Evolutionary conservation across 2,888 invertebrate genomes (phyloP), one percentile per base, ranked within the genome.

Genomic region (Melinopterus prodromus): DNA sequence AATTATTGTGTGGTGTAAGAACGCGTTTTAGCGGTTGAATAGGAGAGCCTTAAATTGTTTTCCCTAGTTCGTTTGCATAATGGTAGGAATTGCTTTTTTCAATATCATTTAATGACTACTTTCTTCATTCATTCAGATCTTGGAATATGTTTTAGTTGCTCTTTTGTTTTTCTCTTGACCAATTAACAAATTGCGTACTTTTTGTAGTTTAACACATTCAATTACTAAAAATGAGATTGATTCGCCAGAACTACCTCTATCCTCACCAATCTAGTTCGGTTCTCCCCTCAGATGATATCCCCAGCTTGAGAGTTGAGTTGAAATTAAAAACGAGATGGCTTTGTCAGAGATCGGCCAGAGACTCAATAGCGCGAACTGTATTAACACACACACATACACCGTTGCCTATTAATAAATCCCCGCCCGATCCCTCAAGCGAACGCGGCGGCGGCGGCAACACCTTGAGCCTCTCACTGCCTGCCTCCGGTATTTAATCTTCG

Each of bases 401-500:
- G 53, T 53, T 53, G 53, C 78, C 76, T 78, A 78, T 80, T 80
- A 80, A 80, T 80, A 80, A 80, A 80, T 80, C 78, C 70, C 78
- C 70, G 53, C 53, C 5, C 2, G 12, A 75, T 76, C 69, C 78
- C 70, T 71, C 77, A 16, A 77, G 71, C 77, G 38, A 74, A 75
- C 71, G 70, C 77, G 70, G 69, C 79, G 70, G 69, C 79, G 78
- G 78, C 26, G 78, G 78, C 79, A 77, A 78, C 81, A 81, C 78
- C 81, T 81, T 81, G 77, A 81, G 79, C 81, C 78, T 53, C 53
- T 26, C 53, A 9, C 53, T 53, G 53, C 53, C 53, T 53, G 78
- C 78, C 74, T n/a, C 81, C 77, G 84, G 83, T 83, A 83, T 84
- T 84, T 84, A 84, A 84, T 84, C 81, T 83, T 82, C 81, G 80